phyloP scores from a whole-genome alignment of 2,113 vertebrate genomes.

The Clarias gariepinus region DNA sequence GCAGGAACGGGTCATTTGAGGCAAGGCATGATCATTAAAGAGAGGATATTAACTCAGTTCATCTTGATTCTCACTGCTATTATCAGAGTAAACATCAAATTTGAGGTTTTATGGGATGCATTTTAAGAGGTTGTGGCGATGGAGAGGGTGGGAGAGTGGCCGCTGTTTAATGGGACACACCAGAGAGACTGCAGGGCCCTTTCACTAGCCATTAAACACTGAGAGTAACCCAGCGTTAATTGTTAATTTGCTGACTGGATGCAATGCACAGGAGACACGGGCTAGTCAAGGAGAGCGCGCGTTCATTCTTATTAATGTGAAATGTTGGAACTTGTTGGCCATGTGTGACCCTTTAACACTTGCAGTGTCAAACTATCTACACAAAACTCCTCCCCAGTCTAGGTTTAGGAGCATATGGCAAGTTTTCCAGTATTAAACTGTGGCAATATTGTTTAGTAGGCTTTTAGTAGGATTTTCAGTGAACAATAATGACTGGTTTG shows the following conservation, averaged over 20 bases:
- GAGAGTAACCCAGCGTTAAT: conserved; percentile 73
- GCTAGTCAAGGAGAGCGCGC: conserved; percentile 57
- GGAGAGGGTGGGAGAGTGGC: conserved; percentile 59
- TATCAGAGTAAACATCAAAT: conserved; percentile 53
- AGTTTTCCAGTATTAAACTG: neutral
- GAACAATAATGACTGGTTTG: conserved; percentile 18
- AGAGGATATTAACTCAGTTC: conserved; percentile 47
- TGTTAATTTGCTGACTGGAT: conserved; percentile 71
- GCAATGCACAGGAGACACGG: conserved; percentile 61
- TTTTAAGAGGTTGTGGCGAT: conserved; percentile 42
- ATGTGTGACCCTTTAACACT: conserved; percentile 68
- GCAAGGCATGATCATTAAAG: conserved; percentile 38
- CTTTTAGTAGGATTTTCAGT: neutral
- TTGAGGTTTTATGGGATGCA: conserved; percentile 38
- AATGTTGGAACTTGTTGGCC: conserved; percentile 68
- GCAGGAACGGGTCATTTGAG: conserved; percentile 37
- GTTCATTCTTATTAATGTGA: conserved; percentile 73
- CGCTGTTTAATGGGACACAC: conserved; percentile 61
- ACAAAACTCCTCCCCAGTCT: neutral
- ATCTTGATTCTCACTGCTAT: conserved; percentile 46
- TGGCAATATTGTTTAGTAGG: neutral
- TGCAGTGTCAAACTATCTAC: conserved; percentile 66
- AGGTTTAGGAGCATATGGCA: neutral
- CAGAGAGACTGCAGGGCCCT: conserved; percentile 64
- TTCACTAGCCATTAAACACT: conserved; percentile 73